Conservation (phyloP, 1,140 invertebrate species). For the Ceratitis capitata region DNA sequence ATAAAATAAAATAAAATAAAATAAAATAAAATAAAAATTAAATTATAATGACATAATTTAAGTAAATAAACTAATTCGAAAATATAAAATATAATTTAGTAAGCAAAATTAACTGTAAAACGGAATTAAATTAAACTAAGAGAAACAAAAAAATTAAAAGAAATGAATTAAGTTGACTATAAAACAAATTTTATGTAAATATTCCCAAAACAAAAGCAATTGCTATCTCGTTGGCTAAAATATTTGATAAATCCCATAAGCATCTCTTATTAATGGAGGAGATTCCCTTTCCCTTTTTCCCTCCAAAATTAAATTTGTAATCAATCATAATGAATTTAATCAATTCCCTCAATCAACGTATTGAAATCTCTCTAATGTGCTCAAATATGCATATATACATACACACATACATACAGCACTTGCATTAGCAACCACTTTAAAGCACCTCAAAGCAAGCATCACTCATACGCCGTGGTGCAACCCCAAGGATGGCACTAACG, state of each 20-base stretch:
- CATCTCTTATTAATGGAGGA: background rate
- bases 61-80: too few species aligned
- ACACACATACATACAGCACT: background rate
- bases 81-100: too few species aligned
- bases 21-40: too few species aligned
- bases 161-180: background rate
- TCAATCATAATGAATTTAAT: background rate
- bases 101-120: too few species aligned
- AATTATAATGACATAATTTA: too few species aligned
- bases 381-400: background rate
- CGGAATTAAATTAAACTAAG: too few species aligned
- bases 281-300: background rate
- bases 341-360: background rate
- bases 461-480: background rate
- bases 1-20: too few species aligned
- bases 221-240: background rate
- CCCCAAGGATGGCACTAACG: background rate
- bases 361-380: background rate
- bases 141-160: too few species aligned
- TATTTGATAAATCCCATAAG: background rate
- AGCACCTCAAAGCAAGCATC: background rate
- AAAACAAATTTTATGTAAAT: background rate
- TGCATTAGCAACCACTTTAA: background rate
- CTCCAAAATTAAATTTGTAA: background rate
- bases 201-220: background rate